phyloP scores from a whole-genome alignment of 2,797 vertebrate genomes.

The Cottoperca gobio region DNA sequence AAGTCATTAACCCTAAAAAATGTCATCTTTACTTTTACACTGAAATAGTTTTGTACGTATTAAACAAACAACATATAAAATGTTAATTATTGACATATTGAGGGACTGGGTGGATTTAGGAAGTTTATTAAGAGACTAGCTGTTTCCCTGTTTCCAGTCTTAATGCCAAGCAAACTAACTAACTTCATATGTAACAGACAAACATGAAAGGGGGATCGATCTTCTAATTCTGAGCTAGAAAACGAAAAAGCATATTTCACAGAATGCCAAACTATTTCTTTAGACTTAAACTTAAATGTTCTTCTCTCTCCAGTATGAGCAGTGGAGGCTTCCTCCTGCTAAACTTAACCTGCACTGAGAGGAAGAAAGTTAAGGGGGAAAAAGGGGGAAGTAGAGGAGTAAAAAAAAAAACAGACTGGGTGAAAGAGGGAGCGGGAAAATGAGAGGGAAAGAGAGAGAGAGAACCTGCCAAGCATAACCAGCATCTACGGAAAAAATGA shows the following conservation, averaged over 20 bases:
- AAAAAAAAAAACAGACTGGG: slow-evolving; percentile 34
- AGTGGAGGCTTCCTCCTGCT: slow-evolving; percentile 20
- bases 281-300: no score
- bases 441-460: slow-evolving; percentile 51
- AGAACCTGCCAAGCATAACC: slow-evolving; percentile 82
- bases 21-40: neutral
- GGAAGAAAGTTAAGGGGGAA: slow-evolving; percentile 36
- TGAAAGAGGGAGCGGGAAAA: slow-evolving; percentile 56
- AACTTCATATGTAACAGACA: neutral
- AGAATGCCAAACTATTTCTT: neutral
- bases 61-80: neutral
- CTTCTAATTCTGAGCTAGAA: neutral
- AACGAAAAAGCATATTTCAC: neutral
- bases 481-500: slow-evolving; percentile 76
- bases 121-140: neutral
- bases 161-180: neutral
- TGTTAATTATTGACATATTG: neutral
- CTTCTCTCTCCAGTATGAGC: slow-evolving; percentile 10
- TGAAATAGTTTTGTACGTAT: neutral
- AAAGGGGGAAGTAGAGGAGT: slow-evolving; percentile 30
- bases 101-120: neutral
- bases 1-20: neutral
- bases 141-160: neutral
- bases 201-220: neutral
- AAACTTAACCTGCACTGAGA: slow-evolving; percentile 54